phyloP scores from a whole-genome alignment of 2,113 vertebrate species.

The Mobula hypostoma region DNA sequence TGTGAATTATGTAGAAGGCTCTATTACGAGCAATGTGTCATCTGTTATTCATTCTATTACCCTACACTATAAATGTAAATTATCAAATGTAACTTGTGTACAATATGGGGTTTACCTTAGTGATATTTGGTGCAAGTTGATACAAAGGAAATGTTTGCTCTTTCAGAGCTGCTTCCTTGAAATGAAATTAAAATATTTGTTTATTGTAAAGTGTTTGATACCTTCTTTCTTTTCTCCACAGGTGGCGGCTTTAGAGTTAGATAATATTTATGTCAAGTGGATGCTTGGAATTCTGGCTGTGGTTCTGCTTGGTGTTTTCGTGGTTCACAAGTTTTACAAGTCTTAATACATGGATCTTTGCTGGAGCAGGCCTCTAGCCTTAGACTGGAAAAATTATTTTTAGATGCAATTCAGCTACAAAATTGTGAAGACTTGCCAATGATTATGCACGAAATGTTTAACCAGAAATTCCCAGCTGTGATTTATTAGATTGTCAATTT shows the following conservation, averaged over 20 bases:
- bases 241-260: conserved; percentile 54
- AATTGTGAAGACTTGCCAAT: conserved; percentile 32
- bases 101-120: neutral
- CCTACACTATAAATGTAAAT: neutral
- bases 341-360: neutral
- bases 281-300: conserved; percentile 48
- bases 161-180: neutral
- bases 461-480: neutral
- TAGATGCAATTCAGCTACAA: neutral
- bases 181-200: neutral
- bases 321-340: conserved; percentile 45
- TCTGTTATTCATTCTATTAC: too few relatives aligned
- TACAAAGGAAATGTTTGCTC: neutral
- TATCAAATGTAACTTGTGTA: neutral
- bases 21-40: too few relatives aligned
- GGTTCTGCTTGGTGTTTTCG: conserved; percentile 54
- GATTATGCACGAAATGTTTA: neutral
- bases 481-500: conserved; percentile 11
- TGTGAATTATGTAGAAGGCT: too few relatives aligned
- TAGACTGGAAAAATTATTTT: conserved; percentile 28
- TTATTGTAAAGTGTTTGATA: neutral
- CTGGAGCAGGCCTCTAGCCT: conserved; percentile 33
- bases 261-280: conserved; percentile 53
- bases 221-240: conserved; percentile 43
- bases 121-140: neutral